A percentile compares a stretch with the other conserved stretches of the same genome.
Evolutionary conservation across 2,888 invertebrate genomes (phyloP).

Genomic region (Poecilobothrus nobilitatus): DNA sequence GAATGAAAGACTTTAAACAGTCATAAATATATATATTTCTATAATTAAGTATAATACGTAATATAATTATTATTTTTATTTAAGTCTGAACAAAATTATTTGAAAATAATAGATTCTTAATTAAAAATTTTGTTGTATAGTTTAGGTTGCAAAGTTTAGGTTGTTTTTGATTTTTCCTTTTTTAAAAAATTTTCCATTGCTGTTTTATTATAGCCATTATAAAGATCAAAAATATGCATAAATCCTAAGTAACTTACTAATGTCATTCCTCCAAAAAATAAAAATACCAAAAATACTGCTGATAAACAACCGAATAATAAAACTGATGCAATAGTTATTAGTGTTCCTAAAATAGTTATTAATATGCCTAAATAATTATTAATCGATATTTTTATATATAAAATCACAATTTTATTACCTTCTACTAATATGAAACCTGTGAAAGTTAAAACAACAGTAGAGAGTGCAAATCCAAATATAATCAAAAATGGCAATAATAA

Average conservation of each 20-base stretch:
- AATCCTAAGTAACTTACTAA: constrained; percentile 38
- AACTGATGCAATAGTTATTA: constrained; percentile 37
- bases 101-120: too few species aligned
- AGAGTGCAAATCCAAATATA: constrained; percentile 35
- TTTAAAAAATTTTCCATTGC: constrained; percentile 27
- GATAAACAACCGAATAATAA: constrained; percentile 36
- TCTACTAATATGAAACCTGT: constrained; percentile 41
- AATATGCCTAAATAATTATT: neutral
- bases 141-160: too few species aligned
- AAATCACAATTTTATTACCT: constrained; percentile 27
- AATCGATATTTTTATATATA: neutral
- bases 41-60: too few species aligned
- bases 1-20: too few species aligned
- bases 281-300: constrained; percentile 29
- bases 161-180: constrained; percentile 17
- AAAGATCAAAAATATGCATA: constrained; percentile 33
- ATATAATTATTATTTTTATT: too few species aligned
- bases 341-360: constrained; percentile 31
- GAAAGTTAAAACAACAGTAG: constrained; percentile 37
- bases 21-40: too few species aligned
- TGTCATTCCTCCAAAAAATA: constrained; percentile 30
- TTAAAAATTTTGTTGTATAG: too few species aligned
- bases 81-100: too few species aligned
- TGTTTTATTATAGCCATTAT: constrained; percentile 28
- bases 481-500: constrained; percentile 35